Evolutionary conservation across 2,888 invertebrate species (phyloP).

Genomic region (Drosophila kambysellisi): DNA sequence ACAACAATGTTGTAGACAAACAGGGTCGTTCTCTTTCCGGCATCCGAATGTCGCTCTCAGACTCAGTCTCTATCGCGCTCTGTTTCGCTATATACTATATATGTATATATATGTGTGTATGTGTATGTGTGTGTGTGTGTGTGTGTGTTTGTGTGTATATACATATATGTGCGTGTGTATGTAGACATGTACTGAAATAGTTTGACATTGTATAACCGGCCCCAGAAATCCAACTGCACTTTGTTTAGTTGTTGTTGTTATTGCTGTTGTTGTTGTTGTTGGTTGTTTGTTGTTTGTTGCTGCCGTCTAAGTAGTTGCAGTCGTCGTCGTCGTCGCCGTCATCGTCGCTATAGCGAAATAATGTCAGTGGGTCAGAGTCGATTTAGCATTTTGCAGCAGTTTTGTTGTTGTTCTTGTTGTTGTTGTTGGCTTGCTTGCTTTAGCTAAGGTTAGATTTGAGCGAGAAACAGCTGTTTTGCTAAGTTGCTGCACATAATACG

Average conservation of each 20-base stretch:
- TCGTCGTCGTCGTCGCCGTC: slow-evolving; percentile 28
- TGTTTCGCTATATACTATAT: background rate
- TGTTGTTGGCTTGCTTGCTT: slow-evolving; percentile 21
- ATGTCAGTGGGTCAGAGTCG: slow-evolving; percentile 85
- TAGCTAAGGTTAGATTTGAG: slow-evolving; percentile 58
- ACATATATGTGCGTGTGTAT: background rate
- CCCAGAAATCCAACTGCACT: slow-evolving; percentile 69
- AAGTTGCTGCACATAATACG: slow-evolving; percentile 27
- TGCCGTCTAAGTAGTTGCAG: slow-evolving; percentile 44
- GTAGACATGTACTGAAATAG: slow-evolving; percentile 4
- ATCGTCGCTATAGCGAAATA: slow-evolving; percentile 70
- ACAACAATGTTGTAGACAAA: slow-evolving; percentile 28
- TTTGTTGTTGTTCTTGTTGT: slow-evolving; percentile 36
- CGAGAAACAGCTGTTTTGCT: slow-evolving; percentile 63
- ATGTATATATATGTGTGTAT: background rate
- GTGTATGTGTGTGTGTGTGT: background rate
- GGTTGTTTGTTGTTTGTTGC: slow-evolving; percentile 3
- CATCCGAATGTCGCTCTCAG: slow-evolving; percentile 21
- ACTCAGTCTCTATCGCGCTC: background rate
- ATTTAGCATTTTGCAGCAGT: slow-evolving; percentile 69
- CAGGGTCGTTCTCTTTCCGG: slow-evolving; percentile 53
- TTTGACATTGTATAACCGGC: slow-evolving; percentile 52
- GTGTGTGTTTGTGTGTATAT: no score
- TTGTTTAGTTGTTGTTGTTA: slow-evolving; percentile 26
- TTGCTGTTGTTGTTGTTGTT: slow-evolving; percentile 4